Percentiles rank a stretch among this genome's conserved stretches.
phyloP scores from a whole-genome alignment of 1,140 invertebrate species.

The Whitmania pigra region DNA sequence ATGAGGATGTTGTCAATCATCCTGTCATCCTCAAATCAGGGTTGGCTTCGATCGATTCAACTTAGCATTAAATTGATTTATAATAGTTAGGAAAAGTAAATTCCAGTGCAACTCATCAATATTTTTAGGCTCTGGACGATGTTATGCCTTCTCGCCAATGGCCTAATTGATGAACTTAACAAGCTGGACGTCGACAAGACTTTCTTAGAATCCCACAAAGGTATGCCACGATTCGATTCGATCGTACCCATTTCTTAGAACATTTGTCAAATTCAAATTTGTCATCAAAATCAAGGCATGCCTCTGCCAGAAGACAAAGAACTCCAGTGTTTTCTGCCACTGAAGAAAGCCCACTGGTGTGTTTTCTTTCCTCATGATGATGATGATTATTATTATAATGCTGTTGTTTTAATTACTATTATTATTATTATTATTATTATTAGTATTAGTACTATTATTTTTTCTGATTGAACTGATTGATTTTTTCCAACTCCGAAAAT shows the following conservation, averaged over 20 bases:
- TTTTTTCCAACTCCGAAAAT: too few species aligned
- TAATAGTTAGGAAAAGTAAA: neutral
- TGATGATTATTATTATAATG: too few species aligned
- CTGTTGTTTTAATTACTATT: too few species aligned
- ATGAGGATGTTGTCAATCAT: neutral
- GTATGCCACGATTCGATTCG: too few species aligned
- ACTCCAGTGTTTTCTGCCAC: neutral
- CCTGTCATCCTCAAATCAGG: neutral
- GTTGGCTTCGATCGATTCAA: neutral
- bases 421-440: too few species aligned
- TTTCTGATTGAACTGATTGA: too few species aligned
- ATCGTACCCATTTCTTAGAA: neutral
- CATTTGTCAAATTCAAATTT: too few species aligned
- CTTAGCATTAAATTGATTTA: neutral
- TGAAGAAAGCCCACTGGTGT: neutral
- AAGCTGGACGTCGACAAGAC: neutral
- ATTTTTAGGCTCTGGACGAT: neutral
- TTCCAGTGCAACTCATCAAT: neutral
- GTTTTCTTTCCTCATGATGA: neutral
- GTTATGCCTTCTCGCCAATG: neutral
- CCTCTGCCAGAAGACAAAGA: neutral
- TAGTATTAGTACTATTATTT: too few species aligned
- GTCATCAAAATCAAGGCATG: too few species aligned
- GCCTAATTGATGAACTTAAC: neutral
- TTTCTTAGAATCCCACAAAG: neutral